These are phyloP conservation scores for Linyphia triangularis DNA, from an alignment of 2,888 invertebrate species.

Conservation along the genomic window DNA sequence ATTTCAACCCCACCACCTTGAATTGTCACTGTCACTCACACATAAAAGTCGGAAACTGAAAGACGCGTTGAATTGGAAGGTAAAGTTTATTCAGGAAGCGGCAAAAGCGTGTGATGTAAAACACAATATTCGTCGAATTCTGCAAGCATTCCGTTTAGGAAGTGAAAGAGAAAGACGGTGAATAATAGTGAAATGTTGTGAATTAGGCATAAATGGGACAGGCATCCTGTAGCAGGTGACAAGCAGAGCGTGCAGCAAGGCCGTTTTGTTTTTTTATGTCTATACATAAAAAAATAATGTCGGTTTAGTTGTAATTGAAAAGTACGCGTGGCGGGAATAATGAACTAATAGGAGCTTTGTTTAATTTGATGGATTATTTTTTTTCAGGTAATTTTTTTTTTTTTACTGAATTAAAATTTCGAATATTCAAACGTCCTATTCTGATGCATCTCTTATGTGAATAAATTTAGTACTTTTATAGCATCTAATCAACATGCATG, in stretches of 20 bases:
- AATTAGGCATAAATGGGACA: background rate
- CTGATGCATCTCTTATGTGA: background rate
- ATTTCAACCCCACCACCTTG: background rate
- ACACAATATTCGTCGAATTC: conserved; percentile 1
- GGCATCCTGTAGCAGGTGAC: background rate
- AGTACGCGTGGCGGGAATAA: background rate
- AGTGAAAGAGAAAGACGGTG: background rate
- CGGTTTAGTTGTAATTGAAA: background rate
- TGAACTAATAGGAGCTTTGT: background rate
- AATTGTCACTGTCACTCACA: too few relatives aligned
- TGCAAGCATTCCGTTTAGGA: background rate
- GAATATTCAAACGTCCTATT: background rate
- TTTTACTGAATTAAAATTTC: background rate
- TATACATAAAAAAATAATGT: background rate
- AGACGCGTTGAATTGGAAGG: too few relatives aligned
- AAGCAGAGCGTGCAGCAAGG: conserved; percentile 14
- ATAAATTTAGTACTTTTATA: too few relatives aligned
- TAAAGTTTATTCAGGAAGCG: background rate
- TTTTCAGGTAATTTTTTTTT: background rate
- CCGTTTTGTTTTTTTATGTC: background rate
- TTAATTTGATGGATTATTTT: background rate
- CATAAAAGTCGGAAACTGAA: too few relatives aligned
- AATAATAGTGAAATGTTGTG: conserved; percentile 9
- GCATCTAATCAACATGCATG: too few relatives aligned
- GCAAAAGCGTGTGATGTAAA: background rate